Conservation (phyloP, 2,797 vertebrate genomes). For the Mastacembelus armatus region DNA sequence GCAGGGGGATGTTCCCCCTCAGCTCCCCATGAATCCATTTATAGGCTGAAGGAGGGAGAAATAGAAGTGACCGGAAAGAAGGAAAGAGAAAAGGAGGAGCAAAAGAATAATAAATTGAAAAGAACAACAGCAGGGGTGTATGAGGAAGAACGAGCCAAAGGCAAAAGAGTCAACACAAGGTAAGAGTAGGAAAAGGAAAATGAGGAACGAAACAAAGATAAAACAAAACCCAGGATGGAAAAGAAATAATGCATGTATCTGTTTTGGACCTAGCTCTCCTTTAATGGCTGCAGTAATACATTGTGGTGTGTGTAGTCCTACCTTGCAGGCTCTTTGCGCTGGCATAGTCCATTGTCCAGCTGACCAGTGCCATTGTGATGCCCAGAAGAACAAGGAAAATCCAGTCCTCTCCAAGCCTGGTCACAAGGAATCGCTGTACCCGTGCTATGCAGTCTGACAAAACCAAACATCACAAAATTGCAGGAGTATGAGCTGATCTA, state of each 20-base stretch:
- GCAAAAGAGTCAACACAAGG: too few species aligned
- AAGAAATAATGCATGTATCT: too few species aligned
- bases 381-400: slow-evolving; percentile 94
- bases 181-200: too few species aligned
- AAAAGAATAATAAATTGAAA: too few species aligned
- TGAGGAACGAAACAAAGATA: too few species aligned
- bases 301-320: slow-evolving; percentile 48
- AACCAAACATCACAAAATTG: slow-evolving; percentile 19
- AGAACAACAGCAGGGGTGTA: too few species aligned
- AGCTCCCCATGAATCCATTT: slow-evolving; percentile 91
- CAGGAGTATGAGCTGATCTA: neutral
- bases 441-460: slow-evolving; percentile 85
- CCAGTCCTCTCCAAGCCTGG: slow-evolving; percentile 94
- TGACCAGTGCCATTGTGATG: slow-evolving; percentile 94
- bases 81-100: neutral
- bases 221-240: too few species aligned
- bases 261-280: neutral
- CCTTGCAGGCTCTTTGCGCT: slow-evolving; percentile 95
- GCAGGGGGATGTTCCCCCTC: slow-evolving; percentile 87
- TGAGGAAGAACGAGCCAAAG: too few species aligned
- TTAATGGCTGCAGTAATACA: too few species aligned
- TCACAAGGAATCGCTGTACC: slow-evolving; percentile 87
- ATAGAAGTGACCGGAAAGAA: neutral
- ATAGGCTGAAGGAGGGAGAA: slow-evolving; percentile 84
- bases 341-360: slow-evolving; percentile 96